Base-by-base conservation (phyloP, 2,113 vertebrate genomes). In the Lepus europaeus region DNA sequence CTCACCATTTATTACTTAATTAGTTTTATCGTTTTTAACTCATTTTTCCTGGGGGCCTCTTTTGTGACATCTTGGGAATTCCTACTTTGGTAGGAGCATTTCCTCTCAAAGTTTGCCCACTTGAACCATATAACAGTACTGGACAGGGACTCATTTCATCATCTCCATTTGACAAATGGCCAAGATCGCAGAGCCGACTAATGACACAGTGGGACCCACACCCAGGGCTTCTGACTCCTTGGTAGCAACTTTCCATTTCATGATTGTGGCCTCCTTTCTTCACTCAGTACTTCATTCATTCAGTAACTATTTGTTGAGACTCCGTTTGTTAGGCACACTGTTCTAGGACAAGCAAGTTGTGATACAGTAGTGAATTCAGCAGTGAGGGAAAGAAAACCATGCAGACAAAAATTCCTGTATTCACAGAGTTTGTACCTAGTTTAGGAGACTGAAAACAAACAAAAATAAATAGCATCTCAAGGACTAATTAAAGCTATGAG, bases 21-120 rank as follows among this genome's bases (percentile, higher is more conserved):
- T 78, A 74, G 49, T 87, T 91, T 91, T 53, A 82, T 72, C 86
- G 89, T 68, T 73, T 8, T 87, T 93, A 49, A 72, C 22, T 85
- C 70, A 36, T 80, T 94, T 95, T 90, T 87, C 33, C 29, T 73
- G 36, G 49, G 6, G 14, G 31, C 20, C 8, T 90, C 51, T 93
- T 81, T 76, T 27, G 11, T 86, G 16, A 16, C 66, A 90, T 11
- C 11, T 94, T 95, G 27, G 36, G 23, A 80, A 61, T 61, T 53
- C 16, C 61, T 77, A 81, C 33, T 82, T 53, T 19, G 17, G 61
- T 49, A 84, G 73, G 63, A 90, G 2, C 36, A 56, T 56, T 89
- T 77, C 91, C 20, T 49, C 19, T 6, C 16, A 51, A 19, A n/a
- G 45, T 90, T 84, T 51, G 39, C 56, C 85, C 36, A 51, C 56